phyloP scores from a whole-genome alignment of 1,140 invertebrate genomes.

The Aethina tumida region DNA sequence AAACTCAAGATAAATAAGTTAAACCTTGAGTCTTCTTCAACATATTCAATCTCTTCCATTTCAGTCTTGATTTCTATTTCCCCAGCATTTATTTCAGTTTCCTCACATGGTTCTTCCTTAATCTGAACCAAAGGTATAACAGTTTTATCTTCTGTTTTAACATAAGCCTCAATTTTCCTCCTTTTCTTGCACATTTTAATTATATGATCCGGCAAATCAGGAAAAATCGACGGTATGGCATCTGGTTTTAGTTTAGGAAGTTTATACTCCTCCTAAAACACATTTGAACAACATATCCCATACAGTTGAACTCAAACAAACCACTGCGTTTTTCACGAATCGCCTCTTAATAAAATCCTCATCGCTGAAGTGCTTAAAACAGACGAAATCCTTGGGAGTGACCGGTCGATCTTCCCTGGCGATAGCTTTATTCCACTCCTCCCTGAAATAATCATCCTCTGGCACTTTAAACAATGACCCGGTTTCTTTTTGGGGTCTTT shows the following conservation, averaged over 20 bases:
- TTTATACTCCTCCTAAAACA: conserved; percentile 11
- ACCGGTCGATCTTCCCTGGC: conserved; percentile 10
- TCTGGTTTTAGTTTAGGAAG: conserved; percentile 11
- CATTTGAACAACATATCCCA: background rate
- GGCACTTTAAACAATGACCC: conserved; percentile 9
- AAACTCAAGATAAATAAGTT: background rate
- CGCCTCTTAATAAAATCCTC: conserved; percentile 10
- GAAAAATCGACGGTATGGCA: conserved; percentile 12
- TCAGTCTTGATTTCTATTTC: conserved; percentile 9
- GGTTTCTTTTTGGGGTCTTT: too few species aligned
- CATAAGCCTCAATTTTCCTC: conserved; percentile 3
- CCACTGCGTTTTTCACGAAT: conserved; percentile 9
- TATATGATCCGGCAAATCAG: conserved; percentile 11
- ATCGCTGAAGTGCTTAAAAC: conserved; percentile 11
- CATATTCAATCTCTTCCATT: conserved; percentile 1
- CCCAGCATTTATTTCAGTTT: conserved; percentile 1
- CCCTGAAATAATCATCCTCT: conserved; percentile 10
- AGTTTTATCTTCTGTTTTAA: conserved; percentile 1
- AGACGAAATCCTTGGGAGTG: conserved; percentile 12
- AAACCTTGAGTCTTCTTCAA: conserved; percentile 3
- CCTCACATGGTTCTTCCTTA: background rate
- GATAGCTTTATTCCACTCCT: conserved; percentile 12
- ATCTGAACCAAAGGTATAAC: too few species aligned
- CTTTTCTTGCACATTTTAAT: conserved; percentile 10
- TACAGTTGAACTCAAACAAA: background rate